phyloP scores from a whole-genome alignment of 2,797 vertebrate species.

The Lacerta viridis region DNA sequence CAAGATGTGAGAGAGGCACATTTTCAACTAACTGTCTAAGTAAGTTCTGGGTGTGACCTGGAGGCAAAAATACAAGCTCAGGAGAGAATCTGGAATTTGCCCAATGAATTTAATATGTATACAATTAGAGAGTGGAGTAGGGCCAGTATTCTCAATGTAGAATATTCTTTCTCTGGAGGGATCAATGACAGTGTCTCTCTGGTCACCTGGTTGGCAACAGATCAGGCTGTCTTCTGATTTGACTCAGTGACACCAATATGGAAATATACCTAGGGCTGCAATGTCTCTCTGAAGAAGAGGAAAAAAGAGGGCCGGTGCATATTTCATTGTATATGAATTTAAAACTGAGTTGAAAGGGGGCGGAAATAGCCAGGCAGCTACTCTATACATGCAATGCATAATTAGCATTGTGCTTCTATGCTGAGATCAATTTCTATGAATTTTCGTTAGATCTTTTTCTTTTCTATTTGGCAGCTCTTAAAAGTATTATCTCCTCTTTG shows the following conservation, averaged over 20 bases:
- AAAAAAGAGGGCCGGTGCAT: background rate
- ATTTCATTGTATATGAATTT: background rate
- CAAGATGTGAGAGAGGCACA: background rate
- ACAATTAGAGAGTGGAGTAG: background rate
- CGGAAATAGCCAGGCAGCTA: background rate
- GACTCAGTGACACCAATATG: conserved; percentile 4
- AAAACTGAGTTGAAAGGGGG: background rate
- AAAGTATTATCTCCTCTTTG: background rate
- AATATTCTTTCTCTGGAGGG: background rate
- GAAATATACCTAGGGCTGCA: background rate
- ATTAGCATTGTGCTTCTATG: background rate
- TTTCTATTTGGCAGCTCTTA: background rate
- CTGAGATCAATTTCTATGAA: background rate
- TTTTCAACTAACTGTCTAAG: background rate
- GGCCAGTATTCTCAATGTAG: conserved; percentile 10
- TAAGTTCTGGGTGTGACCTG: background rate
- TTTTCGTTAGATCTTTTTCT: background rate
- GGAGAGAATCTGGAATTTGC: background rate
- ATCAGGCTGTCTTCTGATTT: background rate
- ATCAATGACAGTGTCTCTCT: conserved; percentile 12
- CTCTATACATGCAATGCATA: background rate
- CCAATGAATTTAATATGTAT: conserved; percentile 4
- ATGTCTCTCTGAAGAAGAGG: background rate
- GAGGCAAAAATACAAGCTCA: background rate
- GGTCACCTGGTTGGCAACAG: conserved; percentile 9